Conservation (phyloP, 1,140 invertebrate genomes). For the fruit fly (Drosophila melanogaster) region DNA sequence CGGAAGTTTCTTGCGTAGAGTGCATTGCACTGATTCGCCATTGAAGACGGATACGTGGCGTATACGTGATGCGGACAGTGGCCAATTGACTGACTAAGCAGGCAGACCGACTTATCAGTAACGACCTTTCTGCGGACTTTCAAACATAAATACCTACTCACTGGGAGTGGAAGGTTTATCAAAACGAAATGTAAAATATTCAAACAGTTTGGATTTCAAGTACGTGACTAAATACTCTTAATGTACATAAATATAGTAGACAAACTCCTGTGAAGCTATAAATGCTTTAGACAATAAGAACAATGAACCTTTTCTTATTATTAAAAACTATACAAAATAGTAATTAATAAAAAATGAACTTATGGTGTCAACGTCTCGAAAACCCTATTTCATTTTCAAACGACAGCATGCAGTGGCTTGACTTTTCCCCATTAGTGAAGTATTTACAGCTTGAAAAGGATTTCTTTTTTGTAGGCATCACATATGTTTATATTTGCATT, state of each 20-base stretch:
- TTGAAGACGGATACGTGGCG: conserved; percentile 7
- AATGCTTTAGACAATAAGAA: too few relatives aligned
- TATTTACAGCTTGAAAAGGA: conserved; percentile 54
- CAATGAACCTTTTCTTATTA: too few relatives aligned
- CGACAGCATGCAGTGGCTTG: conserved; percentile 12
- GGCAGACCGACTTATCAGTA: conserved; percentile 63
- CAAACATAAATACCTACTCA: conserved; percentile 42
- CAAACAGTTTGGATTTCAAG: conserved; percentile 8
- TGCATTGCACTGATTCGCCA: conserved; percentile 52
- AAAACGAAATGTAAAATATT: conserved; percentile 40
- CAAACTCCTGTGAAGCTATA: too few relatives aligned
- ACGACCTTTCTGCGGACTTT: conserved; percentile 62
- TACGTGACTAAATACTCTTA: conserved; percentile 3
- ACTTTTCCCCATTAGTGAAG: conserved; percentile 21
- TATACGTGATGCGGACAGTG: conserved; percentile 23
- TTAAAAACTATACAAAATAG: neutral
- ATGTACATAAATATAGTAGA: neutral
- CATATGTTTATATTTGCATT: conserved; percentile 74
- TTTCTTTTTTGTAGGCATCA: conserved; percentile 41
- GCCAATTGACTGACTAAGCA: conserved; percentile 11
- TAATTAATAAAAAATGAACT: conserved; percentile 1
- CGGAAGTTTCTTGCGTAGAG: conserved; percentile 49
- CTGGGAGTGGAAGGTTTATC: conserved; percentile 36
- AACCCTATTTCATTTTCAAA: neutral
- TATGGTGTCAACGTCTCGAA: neutral